Evolutionary conservation across 2,113 vertebrate species (phyloP).

Genomic region (Colaptes auratus): DNA sequence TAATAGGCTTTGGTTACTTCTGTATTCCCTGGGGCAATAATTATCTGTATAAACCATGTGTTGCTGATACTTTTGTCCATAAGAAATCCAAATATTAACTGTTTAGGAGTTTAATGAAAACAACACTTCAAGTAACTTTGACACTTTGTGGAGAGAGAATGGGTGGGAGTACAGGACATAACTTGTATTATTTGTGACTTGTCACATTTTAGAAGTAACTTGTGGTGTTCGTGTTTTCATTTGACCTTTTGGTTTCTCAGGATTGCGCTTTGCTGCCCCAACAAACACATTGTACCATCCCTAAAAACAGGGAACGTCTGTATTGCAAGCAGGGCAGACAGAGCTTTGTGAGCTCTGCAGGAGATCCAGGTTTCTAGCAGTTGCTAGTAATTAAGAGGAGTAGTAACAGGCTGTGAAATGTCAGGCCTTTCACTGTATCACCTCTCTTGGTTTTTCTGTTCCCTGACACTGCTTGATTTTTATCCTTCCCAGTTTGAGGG

Average conservation of each 20-base stretch:
- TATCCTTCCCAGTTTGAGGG: neutral
- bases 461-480: neutral
- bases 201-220: neutral
- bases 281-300: neutral
- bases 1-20: neutral
- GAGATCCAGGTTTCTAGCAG: neutral
- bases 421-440: neutral
- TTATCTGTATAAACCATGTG: neutral
- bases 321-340: neutral
- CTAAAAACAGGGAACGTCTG: no score
- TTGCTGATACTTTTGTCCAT: neutral
- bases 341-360: neutral
- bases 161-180: neutral
- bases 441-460: neutral
- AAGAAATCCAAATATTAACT: no score
- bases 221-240: neutral
- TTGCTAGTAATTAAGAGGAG: neutral
- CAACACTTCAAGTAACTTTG: neutral
- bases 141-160: neutral
- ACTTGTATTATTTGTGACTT: neutral
- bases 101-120: neutral
- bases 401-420: neutral
- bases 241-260: neutral
- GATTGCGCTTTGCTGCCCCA: neutral
- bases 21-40: neutral